A percentile compares a stretch with the other conserved stretches of the same genome.
Conservation (phyloP, 2,113 vertebrate species). For the Sterna hirundo region DNA sequence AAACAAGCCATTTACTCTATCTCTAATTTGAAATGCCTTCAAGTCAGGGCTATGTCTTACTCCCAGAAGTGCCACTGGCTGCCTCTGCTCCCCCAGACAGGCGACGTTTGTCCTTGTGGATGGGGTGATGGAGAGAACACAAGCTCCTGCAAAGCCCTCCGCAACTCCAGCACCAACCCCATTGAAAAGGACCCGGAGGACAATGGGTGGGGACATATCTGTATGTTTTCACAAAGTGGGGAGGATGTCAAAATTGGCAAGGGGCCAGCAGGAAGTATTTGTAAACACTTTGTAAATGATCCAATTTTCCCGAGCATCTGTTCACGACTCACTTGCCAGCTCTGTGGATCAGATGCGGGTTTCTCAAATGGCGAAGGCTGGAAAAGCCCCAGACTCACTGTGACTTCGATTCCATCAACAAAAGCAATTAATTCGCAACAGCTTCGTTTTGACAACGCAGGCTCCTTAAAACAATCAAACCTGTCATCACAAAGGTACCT, state of each 20-base stretch:
- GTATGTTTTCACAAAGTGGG: slow-evolving; percentile 7
- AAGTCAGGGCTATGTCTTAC: background rate
- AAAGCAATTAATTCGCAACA: background rate
- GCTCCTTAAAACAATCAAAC: background rate
- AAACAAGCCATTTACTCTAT: background rate
- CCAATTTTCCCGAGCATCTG: slow-evolving; percentile 66
- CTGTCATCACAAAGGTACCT: rapidly evolving
- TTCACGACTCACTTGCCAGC: slow-evolving; percentile 47
- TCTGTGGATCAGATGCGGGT: background rate
- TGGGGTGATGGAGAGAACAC: background rate
- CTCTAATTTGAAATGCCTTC: background rate
- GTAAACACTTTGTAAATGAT: slow-evolving; percentile 65
- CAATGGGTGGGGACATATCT: background rate
- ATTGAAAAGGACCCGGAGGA: background rate
- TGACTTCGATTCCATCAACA: background rate
- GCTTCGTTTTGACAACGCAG: background rate
- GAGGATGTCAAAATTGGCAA: slow-evolving; percentile 31
- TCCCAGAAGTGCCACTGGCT: background rate
- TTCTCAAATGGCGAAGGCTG: slow-evolving; percentile 1
- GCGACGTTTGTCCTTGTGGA: background rate
- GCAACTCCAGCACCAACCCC: background rate
- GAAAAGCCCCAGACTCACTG: background rate
- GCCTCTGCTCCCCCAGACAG: background rate
- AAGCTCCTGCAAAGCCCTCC: background rate
- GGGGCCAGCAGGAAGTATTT: slow-evolving; percentile 20